phyloP scores from a whole-genome alignment of 2,888 invertebrate genomes.

The Nephrotoma guestfalica region DNA sequence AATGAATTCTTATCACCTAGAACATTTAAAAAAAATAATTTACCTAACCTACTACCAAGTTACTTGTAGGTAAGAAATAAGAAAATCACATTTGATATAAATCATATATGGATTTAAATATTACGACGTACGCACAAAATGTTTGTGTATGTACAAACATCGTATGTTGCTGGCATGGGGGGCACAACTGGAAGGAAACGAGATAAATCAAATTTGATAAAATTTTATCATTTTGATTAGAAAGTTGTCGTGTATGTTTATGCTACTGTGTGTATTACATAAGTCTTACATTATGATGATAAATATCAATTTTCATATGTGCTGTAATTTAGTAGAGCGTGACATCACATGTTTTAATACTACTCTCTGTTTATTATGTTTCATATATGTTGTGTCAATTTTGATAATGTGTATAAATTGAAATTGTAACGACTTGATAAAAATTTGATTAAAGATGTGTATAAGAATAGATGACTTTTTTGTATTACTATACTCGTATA shows the following conservation, averaged over 20 bases:
- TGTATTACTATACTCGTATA: neutral
- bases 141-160: neutral
- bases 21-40: neutral
- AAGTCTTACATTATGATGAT: neutral
- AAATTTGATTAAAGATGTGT: neutral
- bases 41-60: neutral
- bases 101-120: neutral
- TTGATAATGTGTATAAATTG: neutral
- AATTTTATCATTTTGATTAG: neutral
- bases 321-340: neutral
- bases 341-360: neutral
- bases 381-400: neutral
- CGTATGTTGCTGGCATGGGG: neutral
- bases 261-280: neutral
- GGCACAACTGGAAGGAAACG: neutral
- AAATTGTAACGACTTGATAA: neutral
- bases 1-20: neutral
- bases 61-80: neutral
- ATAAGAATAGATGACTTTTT: neutral
- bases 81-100: neutral
- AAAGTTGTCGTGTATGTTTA: neutral
- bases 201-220: neutral
- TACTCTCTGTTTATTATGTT: neutral
- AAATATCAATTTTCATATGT: neutral
- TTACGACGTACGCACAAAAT: neutral